phyloP scores from a whole-genome alignment of 1,140 invertebrate genomes.

The Acromyrmex heyeri region DNA sequence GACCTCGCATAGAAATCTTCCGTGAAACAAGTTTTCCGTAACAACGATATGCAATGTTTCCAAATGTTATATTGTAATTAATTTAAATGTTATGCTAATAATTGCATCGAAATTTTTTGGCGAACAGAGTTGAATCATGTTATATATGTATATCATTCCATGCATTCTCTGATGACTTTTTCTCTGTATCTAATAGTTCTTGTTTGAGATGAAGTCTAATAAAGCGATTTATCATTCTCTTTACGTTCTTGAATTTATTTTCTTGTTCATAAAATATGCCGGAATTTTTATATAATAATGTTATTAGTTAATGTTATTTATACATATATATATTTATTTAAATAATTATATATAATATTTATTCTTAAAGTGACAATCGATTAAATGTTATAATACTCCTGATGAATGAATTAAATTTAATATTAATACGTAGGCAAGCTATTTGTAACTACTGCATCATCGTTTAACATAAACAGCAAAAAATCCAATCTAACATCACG shows the following conservation, averaged over 20 bases:
- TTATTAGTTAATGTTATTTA: neutral
- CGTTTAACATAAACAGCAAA: slow-evolving; percentile 22
- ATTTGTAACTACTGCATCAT: slow-evolving; percentile 66
- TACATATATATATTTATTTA: neutral
- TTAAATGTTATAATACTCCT: neutral
- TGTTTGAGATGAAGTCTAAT: slow-evolving; percentile 28
- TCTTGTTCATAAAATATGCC: neutral
- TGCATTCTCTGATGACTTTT: neutral
- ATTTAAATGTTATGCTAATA: slow-evolving; percentile 21
- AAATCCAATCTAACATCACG: slow-evolving; percentile 28
- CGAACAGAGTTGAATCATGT: slow-evolving; percentile 5
- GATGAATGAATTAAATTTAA: neutral
- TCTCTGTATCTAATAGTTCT: slow-evolving; percentile 2
- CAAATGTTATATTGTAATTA: slow-evolving; percentile 30
- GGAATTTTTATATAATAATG: neutral
- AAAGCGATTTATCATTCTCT: slow-evolving; percentile 32
- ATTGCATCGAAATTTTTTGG: slow-evolving; percentile 18
- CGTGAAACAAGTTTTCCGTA: slow-evolving; percentile 25
- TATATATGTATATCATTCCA: neutral
- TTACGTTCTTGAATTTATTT: neutral
- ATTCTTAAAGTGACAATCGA: neutral
- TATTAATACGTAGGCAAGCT: neutral
- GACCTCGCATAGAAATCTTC: slow-evolving; percentile 18
- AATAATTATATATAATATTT: slow-evolving; percentile 1
- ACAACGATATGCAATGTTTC: slow-evolving; percentile 9